Evolutionary conservation across 2,797 vertebrate genomes (phyloP).

Genomic region (Gymnodraco acuticeps): DNA sequence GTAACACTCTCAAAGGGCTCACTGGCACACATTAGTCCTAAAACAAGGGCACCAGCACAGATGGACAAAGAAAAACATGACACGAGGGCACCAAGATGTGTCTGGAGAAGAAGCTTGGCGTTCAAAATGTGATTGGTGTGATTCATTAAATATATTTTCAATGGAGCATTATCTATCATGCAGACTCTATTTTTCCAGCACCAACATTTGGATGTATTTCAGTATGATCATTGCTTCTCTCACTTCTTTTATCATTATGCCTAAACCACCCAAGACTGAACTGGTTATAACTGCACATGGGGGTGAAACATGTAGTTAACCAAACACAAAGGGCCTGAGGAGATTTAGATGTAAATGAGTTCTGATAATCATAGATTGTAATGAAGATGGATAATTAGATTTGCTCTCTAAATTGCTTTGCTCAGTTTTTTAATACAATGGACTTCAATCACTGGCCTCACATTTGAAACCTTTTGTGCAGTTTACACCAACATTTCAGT

Average conservation of each 20-base stretch:
- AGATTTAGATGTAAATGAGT: slow-evolving; percentile 42
- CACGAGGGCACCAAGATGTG: background rate
- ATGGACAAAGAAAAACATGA: slow-evolving; percentile 5
- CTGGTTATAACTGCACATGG: slow-evolving; percentile 13
- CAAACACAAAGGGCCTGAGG: slow-evolving; percentile 19
- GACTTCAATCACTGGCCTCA: background rate
- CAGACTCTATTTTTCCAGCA: no score
- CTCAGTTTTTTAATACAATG: slow-evolving; percentile 8
- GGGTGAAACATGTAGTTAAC: slow-evolving; percentile 38
- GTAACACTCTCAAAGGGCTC: slow-evolving; percentile 25
- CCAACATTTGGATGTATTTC: slow-evolving; percentile 10
- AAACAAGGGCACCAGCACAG: slow-evolving; percentile 5
- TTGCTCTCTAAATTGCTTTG: slow-evolving; percentile 21
- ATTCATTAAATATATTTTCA: no score
- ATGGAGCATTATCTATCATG: no score
- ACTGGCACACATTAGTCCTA: slow-evolving; percentile 6
- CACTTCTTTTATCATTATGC: slow-evolving; percentile 23
- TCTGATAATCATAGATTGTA: slow-evolving; percentile 32
- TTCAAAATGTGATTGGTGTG: no score
- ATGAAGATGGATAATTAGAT: slow-evolving; percentile 26
- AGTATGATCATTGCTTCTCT: slow-evolving; percentile 17
- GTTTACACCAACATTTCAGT: slow-evolving; percentile 12
- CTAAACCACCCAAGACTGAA: slow-evolving; percentile 41
- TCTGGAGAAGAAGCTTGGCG: no score
- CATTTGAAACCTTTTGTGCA: slow-evolving; percentile 10